phyloP scores from a whole-genome alignment of 1,140 invertebrate species.

The Orchestia grillus region DNA sequence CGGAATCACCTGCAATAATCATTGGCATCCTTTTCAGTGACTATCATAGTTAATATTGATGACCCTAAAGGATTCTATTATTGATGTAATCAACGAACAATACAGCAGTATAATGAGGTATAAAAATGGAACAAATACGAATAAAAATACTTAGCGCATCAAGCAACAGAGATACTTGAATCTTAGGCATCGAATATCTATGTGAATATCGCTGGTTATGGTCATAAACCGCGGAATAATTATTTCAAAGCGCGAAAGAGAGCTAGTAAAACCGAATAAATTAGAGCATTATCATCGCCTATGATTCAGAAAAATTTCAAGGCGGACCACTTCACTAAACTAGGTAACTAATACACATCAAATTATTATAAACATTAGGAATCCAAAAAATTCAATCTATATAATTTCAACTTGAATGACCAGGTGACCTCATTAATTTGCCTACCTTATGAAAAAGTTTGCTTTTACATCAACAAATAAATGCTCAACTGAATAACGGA shows the following conservation, averaged over 20 bases:
- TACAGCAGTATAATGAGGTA: not conserved
- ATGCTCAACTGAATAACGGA: too few relatives aligned
- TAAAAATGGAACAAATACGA: not conserved
- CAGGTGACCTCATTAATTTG: not conserved
- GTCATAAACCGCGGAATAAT: not conserved
- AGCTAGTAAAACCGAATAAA: not conserved
- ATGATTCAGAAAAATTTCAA: not conserved
- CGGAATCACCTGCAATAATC: too few relatives aligned
- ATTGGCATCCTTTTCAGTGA: too few relatives aligned
- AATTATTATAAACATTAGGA: too few relatives aligned
- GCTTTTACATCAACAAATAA: too few relatives aligned
- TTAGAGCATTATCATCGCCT: not conserved
- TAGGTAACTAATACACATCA: not conserved
- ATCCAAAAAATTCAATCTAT: too few relatives aligned
- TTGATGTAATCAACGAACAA: too few relatives aligned
- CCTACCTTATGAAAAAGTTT: too few relatives aligned
- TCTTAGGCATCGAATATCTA: not conserved
- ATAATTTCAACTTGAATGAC: too few relatives aligned
- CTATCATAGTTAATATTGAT: too few relatives aligned
- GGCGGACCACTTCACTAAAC: not conserved
- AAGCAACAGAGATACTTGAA: not conserved
- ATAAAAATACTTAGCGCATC: not conserved
- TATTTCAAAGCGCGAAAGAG: not conserved
- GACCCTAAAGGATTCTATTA: too few relatives aligned
- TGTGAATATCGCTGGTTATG: not conserved